Evolutionary conservation across 2,113 vertebrate species (phyloP).

Genomic region (Laticauda colubrina): DNA sequence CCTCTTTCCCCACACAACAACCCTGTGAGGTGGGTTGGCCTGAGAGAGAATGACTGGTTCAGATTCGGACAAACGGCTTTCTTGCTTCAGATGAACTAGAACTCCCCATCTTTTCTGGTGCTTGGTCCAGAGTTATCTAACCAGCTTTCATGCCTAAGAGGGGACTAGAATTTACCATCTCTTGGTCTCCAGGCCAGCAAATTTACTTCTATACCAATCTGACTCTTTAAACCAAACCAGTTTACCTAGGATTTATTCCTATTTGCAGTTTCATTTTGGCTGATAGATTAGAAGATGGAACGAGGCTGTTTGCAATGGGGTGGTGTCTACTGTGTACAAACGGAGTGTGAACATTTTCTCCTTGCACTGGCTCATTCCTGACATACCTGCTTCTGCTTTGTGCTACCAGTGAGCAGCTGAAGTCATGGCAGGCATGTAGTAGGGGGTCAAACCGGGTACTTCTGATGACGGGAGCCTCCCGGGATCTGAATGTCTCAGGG

Average conservation of each 20-base stretch:
- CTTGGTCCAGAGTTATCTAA: background rate
- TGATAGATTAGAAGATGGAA: background rate
- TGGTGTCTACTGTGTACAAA: background rate
- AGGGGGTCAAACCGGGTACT: constrained; percentile 14
- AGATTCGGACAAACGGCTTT: background rate
- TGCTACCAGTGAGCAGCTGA: background rate
- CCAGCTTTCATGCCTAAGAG: background rate
- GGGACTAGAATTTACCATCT: background rate
- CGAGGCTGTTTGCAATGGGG: background rate
- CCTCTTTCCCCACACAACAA: too few relatives aligned
- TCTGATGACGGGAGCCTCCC: background rate
- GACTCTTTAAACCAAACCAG: background rate
- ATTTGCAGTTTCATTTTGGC: background rate
- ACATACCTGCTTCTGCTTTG: background rate
- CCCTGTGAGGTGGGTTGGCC: background rate
- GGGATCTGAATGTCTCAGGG: background rate
- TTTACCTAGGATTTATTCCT: background rate
- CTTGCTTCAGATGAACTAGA: background rate
- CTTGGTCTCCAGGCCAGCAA: background rate
- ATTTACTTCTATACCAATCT: background rate
- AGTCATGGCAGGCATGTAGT: background rate
- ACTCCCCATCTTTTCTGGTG: background rate
- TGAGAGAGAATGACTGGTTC: background rate
- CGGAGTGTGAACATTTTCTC: background rate
- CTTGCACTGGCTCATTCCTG: background rate